phyloP scores from a whole-genome alignment of 2,113 vertebrate genomes.

The Catagonus wagneri region DNA sequence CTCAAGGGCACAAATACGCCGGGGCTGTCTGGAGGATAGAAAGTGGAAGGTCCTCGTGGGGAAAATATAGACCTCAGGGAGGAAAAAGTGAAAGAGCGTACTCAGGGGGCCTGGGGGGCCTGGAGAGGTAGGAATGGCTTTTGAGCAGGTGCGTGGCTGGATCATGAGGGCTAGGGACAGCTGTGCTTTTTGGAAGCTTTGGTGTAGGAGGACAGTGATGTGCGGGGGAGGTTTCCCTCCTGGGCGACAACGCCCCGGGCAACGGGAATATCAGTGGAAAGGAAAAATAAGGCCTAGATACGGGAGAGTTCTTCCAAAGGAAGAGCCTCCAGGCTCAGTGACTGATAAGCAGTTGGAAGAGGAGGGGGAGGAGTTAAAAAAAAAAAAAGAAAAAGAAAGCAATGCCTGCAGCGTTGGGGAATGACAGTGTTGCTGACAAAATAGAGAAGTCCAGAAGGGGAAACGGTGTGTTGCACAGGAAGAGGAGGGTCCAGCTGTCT shows the following conservation, averaged over 20 bases:
- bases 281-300: not conserved
- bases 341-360: not conserved
- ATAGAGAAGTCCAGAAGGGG: conserved; percentile 74
- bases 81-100: not conserved
- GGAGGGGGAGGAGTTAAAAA: not conserved
- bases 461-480: conserved; percentile 58
- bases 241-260: not conserved
- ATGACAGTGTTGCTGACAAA: not conserved
- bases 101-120: not conserved
- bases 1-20: not conserved
- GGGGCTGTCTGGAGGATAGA: not conserved
- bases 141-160: not conserved
- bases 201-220: not conserved
- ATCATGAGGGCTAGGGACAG: not conserved
- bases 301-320: not conserved
- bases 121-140: not conserved
- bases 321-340: not conserved
- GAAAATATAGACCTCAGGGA: not conserved
- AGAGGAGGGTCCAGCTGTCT: conserved; percentile 51
- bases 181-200: not conserved
- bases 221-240: not conserved
- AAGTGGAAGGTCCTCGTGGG: not conserved
- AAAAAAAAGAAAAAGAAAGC: not conserved
- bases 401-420: not conserved
- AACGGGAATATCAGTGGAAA: not conserved